Conservation (phyloP, 64 coral and sea anemone genomes). For the Hydrozoanthus tunicans region DNA sequence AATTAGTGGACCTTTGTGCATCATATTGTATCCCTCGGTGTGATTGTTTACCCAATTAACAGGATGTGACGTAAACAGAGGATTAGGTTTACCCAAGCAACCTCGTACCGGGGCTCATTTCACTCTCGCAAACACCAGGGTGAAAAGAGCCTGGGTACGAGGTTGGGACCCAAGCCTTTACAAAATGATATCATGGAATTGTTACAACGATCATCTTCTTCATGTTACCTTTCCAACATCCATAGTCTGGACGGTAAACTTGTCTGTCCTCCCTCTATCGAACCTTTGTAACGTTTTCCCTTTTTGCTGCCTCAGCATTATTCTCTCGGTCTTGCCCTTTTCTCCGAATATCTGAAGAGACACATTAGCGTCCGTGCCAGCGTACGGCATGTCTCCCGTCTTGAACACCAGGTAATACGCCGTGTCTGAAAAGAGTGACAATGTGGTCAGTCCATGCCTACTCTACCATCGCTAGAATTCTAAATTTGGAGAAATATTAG, state of each 20-base stretch:
- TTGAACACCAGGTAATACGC: constrained; percentile 80
- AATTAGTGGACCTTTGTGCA: too few relatives aligned
- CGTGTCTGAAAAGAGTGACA: constrained; percentile 50
- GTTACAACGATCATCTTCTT: neutral
- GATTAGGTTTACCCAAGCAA: too few relatives aligned
- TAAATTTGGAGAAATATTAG: too few relatives aligned
- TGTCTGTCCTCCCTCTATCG: constrained; percentile 74
- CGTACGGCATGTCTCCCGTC: constrained; percentile 83
- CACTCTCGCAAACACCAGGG: too few relatives aligned
- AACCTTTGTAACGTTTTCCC: constrained; percentile 78
- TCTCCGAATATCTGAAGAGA: constrained; percentile 89
- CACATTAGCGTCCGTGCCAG: constrained; percentile 87
- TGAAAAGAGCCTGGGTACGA: too few relatives aligned
- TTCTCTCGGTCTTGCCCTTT: constrained; percentile 85
- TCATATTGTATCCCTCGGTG: too few relatives aligned
- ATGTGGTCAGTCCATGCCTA: neutral
- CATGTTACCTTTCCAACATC: constrained; percentile 79
- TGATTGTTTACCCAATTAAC: too few relatives aligned
- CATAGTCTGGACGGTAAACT: constrained; percentile 89
- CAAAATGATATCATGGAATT: too few relatives aligned
- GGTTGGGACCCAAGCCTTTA: too few relatives aligned
- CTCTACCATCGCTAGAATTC: too few relatives aligned
- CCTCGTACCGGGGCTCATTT: too few relatives aligned
- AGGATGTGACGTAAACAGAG: too few relatives aligned
- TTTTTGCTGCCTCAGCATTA: constrained; percentile 80